Conservation (phyloP, 1,140 invertebrate species). For the Amyelois transitella region DNA sequence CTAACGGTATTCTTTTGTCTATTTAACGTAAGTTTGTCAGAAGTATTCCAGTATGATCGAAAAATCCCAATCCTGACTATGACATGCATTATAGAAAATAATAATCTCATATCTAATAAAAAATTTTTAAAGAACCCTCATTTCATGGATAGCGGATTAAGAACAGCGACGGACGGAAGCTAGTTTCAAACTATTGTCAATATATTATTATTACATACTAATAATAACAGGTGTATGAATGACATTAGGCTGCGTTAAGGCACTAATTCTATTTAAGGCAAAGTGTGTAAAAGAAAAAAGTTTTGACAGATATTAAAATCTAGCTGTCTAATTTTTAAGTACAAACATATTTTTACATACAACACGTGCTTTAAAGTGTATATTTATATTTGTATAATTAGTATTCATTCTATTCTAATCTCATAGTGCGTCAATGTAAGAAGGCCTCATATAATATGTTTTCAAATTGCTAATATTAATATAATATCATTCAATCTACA, state of each 20-base stretch:
- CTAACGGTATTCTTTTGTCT: too few relatives aligned
- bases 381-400: not conserved
- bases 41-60: too few relatives aligned
- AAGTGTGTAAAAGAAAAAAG: not conserved
- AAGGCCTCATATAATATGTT: too few relatives aligned
- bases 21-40: too few relatives aligned
- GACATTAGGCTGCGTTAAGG: conserved; percentile 36
- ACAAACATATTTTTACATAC: not conserved
- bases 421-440: too few relatives aligned
- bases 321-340: conserved; percentile 17
- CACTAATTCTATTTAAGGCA: conserved; percentile 43
- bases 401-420: not conserved
- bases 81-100: too few relatives aligned
- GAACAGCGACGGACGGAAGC: not conserved
- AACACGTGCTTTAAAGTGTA: not conserved
- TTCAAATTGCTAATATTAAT: too few relatives aligned
- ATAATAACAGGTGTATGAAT: conserved; percentile 30
- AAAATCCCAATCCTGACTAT: too few relatives aligned
- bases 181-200: not conserved
- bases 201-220: conserved; percentile 1
- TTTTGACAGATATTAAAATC: conserved; percentile 1
- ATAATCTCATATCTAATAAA: too few relatives aligned
- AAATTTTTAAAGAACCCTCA: too few relatives aligned
- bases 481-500: too few relatives aligned
- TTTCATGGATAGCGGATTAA: too few relatives aligned